Percentiles rank a stretch among this genome's conserved stretches.
phyloP scores from a whole-genome alignment of 2,113 vertebrate genomes.

The Struthio camelus region DNA sequence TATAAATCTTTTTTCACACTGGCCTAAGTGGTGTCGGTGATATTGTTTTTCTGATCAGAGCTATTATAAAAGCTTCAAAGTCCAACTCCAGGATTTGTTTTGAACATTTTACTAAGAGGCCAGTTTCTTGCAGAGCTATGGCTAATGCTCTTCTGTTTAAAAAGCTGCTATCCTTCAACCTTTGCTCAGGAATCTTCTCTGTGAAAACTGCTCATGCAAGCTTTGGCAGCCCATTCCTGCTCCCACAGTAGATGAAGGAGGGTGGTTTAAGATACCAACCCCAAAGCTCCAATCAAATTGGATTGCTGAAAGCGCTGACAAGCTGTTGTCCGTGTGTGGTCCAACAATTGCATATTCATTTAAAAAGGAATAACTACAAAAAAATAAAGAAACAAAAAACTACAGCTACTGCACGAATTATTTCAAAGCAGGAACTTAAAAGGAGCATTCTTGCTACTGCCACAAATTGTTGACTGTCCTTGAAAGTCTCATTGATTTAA shows the following conservation, averaged over 20 bases:
- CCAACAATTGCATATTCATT: neutral
- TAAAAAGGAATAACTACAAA: conserved; percentile 12
- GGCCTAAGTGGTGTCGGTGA: neutral
- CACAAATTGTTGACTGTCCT: neutral
- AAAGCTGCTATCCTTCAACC: neutral
- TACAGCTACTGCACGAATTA: neutral
- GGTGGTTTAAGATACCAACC: neutral
- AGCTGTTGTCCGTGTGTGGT: neutral
- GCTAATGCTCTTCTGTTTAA: neutral
- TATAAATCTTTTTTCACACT: conserved; percentile 58
- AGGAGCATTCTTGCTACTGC: neutral
- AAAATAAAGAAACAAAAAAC: conserved; percentile 22
- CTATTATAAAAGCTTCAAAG: conserved; percentile 50
- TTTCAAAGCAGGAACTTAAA: conserved; percentile 45
- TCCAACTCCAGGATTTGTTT: conserved; percentile 43
- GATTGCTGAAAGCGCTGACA: neutral
- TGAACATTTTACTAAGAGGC: conserved; percentile 51
- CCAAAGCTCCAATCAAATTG: neutral
- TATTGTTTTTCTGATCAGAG: conserved; percentile 40
- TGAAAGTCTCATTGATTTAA: conserved; percentile 10
- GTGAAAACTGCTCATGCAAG: neutral
- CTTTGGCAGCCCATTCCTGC: neutral
- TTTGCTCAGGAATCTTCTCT: conserved; percentile 10
- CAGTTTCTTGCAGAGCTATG: neutral
- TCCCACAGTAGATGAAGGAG: neutral